A percentile compares a stretch with the other conserved stretches of the same genome.
These are phyloP conservation scores for Hoplodrina blanda DNA, from an alignment of 2,888 invertebrate genomes.

Conservation along the genomic window DNA sequence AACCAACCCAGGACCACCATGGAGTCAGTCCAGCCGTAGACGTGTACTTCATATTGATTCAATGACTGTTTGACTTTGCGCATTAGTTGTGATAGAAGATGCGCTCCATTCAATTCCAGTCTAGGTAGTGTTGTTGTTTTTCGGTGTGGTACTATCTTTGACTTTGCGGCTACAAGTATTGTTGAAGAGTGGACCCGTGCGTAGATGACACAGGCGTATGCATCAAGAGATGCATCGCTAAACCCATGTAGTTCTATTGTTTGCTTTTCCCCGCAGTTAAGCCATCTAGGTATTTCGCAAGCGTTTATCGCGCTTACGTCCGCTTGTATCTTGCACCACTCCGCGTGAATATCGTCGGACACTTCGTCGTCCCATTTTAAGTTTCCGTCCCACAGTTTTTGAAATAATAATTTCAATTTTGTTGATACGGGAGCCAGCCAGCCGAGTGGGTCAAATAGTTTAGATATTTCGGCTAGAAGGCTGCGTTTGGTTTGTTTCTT, in stretches of 20 bases:
- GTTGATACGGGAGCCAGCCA: constrained; percentile 7
- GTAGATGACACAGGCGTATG: constrained; percentile 19
- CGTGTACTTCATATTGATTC: background rate
- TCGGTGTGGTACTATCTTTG: constrained; percentile 2
- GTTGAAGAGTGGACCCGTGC: background rate
- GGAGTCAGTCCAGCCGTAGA: constrained; percentile 17
- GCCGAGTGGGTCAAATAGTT: constrained; percentile 20
- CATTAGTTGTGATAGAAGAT: background rate
- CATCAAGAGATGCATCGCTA: constrained; percentile 25
- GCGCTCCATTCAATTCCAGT: constrained; percentile 11
- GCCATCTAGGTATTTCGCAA: constrained; percentile 8
- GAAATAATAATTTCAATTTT: constrained; percentile 13
- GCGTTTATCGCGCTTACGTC: background rate
- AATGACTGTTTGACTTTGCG: background rate
- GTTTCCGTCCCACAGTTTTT: constrained; percentile 1
- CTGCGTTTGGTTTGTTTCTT: constrained; percentile 7
- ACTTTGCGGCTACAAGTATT: constrained; percentile 45
- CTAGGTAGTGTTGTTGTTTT: constrained; percentile 10
- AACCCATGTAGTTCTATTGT: constrained; percentile 10
- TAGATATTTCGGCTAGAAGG: constrained; percentile 11
- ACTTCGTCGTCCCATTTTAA: constrained; percentile 12
- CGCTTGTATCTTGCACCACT: constrained; percentile 1
- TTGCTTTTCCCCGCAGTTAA: background rate
- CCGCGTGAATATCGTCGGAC: background rate
- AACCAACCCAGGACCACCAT: constrained; percentile 6